A percentile compares a stretch with the other conserved stretches of the same genome.
Evolutionary conservation across 2,113 vertebrate species (phyloP).

Genomic region (Pleuronectes platessa): DNA sequence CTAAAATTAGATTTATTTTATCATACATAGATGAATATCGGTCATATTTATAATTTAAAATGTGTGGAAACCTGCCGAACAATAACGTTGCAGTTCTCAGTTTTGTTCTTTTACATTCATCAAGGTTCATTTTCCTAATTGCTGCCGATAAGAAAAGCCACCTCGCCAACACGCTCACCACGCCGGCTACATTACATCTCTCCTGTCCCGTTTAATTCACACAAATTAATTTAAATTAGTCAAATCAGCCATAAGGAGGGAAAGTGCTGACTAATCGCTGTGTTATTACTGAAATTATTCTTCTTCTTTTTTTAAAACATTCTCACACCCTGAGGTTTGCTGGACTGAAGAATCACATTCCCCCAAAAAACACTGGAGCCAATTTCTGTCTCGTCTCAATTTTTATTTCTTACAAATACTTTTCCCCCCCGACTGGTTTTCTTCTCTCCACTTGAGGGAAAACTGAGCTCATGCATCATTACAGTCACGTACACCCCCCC

Average conservation of each 20-base stretch:
- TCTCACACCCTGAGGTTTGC: slow-evolving; percentile 31
- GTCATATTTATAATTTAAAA: too few species aligned
- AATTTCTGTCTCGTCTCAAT: slow-evolving; percentile 50
- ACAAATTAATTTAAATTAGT: slow-evolving; percentile 21
- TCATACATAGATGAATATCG: too few species aligned
- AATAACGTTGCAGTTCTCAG: too few species aligned
- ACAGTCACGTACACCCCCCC: slow-evolving; percentile 23
- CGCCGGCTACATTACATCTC: not conserved
- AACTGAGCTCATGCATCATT: slow-evolving; percentile 51
- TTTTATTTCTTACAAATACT: slow-evolving; percentile 49
- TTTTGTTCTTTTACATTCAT: too few species aligned
- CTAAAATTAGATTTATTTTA: too few species aligned
- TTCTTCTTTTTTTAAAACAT: slow-evolving; percentile 2
- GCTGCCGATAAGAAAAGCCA: too few species aligned
- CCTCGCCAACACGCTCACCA: not conserved
- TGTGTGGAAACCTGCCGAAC: too few species aligned
- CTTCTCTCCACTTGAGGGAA: slow-evolving; percentile 36
- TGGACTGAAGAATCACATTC: slow-evolving; percentile 10
- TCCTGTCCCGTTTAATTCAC: slow-evolving; percentile 4
- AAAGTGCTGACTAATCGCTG: slow-evolving; percentile 42
- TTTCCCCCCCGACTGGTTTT: slow-evolving; percentile 7
- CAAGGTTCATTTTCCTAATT: too few species aligned
- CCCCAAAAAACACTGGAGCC: slow-evolving; percentile 30
- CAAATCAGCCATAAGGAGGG: not conserved
- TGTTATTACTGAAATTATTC: slow-evolving; percentile 44